phyloP scores from a whole-genome alignment of 2,797 vertebrate genomes.

The Iguana delicatissima region DNA sequence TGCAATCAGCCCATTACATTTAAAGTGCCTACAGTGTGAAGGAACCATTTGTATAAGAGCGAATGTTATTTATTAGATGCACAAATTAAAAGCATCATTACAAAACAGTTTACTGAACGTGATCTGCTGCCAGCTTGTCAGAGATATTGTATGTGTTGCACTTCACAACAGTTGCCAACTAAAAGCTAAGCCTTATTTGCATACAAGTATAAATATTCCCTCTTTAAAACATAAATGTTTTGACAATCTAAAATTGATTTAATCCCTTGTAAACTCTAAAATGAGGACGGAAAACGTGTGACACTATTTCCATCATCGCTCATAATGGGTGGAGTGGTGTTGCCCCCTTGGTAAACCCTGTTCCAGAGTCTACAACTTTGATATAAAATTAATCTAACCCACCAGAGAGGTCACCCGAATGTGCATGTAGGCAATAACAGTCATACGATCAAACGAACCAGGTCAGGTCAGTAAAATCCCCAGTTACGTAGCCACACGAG shows the following conservation, averaged over 20 bases:
- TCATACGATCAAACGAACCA: too few species aligned
- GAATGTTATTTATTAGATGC: neutral
- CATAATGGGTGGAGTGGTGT: neutral
- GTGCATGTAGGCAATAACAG: too few species aligned
- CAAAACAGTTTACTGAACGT: conserved; percentile 31
- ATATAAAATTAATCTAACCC: too few species aligned
- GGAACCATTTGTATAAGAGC: conserved; percentile 9
- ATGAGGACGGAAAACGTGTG: neutral
- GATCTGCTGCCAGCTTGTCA: conserved; percentile 8
- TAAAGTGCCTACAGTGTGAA: neutral
- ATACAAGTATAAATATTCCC: conserved; percentile 10
- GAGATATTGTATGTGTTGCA: neutral
- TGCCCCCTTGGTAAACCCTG: too few species aligned
- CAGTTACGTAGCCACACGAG: too few species aligned
- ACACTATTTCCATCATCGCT: neutral
- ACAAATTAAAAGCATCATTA: conserved; percentile 44
- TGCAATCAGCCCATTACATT: neutral
- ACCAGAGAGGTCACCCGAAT: too few species aligned
- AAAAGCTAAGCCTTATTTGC: conserved; percentile 31
- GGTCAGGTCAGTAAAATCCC: too few species aligned
- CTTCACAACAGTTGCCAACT: neutral
- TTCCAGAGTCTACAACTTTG: too few species aligned
- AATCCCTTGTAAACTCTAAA: conserved; percentile 1
- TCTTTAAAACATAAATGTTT: conserved; percentile 13
- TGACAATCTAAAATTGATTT: conserved; percentile 28